Base-by-base conservation (phyloP, 2,113 vertebrate species). In the Rynchops niger region DNA sequence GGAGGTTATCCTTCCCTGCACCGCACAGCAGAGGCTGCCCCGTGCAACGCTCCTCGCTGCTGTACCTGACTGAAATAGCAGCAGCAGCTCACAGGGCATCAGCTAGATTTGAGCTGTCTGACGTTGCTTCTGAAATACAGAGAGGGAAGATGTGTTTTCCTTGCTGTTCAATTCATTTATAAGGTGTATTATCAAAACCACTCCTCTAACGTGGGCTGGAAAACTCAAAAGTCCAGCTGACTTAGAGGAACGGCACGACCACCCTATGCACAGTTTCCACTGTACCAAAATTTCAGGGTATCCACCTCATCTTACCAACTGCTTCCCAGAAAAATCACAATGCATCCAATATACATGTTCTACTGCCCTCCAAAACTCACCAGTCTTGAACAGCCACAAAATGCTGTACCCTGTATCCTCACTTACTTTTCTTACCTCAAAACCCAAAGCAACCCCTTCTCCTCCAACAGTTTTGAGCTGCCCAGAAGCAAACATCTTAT, bases 1-100 rank as follows among this genome's bases (percentile, higher is more conserved):
- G 23, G 10, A 15, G 6, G 16, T 47, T 66, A 38, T 69, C 15
- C 40, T 67, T 36, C 26, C 49, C 59, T 11, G 9, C 9, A 43
- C 3, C 42, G 50, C 50, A 23, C 4, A 0, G 26, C 11, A 2
- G 22, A 63, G 29, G 23, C 49, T 72, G 66, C 38, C 56, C 56
- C 4, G 0, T 5, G 4, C 58, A 13, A 14, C 1, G 15, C 58
- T 49, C n/a, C 58, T 30, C 5, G 0, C 86, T 58, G 38, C 78
- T 2, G 0, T 38, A 43, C 38, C 66, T 4, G 26, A 55, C 69
- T 8, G 47, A 49, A 61, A 55, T 6, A 81, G 70, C 53, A 61
- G 32, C 66, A 40, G 47, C 77, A 32, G 34, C 40, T 55, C 8
- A n/a, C 11, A 3, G 36, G 53, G 11, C 11, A 11, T 42, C 34